Conservation (phyloP, 2,113 vertebrate species). For the Apodemus speciosus region DNA sequence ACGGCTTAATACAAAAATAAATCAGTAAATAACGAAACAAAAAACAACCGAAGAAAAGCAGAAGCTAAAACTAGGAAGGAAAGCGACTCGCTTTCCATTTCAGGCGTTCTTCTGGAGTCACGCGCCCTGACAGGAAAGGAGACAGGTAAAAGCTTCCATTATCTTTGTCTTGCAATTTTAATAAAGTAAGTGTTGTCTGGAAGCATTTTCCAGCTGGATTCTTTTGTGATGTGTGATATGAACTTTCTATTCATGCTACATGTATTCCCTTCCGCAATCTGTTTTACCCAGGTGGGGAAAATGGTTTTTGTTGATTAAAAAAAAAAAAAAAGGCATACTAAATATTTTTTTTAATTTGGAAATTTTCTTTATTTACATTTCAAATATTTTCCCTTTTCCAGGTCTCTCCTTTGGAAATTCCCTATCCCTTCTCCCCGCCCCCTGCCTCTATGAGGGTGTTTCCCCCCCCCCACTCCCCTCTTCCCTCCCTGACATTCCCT, state of each 20-base stretch:
- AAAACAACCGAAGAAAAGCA: not conserved
- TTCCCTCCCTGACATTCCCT: no score
- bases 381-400: no score
- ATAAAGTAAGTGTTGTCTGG: not conserved
- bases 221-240: not conserved
- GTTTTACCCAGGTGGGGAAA: not conserved
- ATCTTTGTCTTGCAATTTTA: slow-evolving; percentile 6
- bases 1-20: not conserved
- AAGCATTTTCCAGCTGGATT: not conserved
- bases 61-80: not conserved
- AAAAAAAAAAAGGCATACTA: not conserved
- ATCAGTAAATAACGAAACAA: no score
- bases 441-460: no score
- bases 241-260: not conserved
- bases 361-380: no score
- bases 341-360: no score
- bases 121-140: not conserved
- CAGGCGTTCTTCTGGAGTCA: not conserved
- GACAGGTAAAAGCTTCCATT: not conserved
- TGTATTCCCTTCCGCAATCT: not conserved
- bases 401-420: no score
- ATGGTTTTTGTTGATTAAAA: not conserved
- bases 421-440: no score
- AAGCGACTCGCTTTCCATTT: not conserved
- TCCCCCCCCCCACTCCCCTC: no score